A percentile compares a stretch with the other conserved stretches of the same genome.
phyloP scores from a whole-genome alignment of 2,797 vertebrate species.

The Gephyroberyx darwinii region DNA sequence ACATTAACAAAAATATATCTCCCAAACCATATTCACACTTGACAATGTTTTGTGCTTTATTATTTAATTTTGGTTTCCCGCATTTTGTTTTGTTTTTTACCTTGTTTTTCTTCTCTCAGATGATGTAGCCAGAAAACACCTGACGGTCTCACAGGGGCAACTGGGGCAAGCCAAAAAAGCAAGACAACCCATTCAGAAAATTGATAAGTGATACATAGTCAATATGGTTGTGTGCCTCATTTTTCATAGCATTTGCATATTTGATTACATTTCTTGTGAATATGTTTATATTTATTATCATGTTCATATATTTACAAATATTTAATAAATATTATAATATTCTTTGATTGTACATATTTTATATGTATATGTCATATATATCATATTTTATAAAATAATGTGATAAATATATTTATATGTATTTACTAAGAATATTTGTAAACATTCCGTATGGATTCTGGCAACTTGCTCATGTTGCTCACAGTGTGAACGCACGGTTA shows the following conservation, averaged over 20 bases:
- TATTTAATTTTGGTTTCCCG: conserved; percentile 1
- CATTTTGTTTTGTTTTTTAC: conserved; percentile 1
- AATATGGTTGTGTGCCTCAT: background rate
- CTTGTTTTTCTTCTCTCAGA: conserved; percentile 12
- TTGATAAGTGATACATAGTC: no score
- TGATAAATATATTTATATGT: no score
- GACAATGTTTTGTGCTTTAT: conserved; percentile 31
- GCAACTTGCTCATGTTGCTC: no score
- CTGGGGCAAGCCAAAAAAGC: conserved; percentile 1
- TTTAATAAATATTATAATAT: no score
- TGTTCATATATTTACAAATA: no score
- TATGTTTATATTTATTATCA: background rate
- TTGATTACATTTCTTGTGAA: background rate
- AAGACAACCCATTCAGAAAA: conserved; percentile 11
- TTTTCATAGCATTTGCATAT: conserved; percentile 5
- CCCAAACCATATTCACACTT: conserved; percentile 10
- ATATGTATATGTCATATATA: no score
- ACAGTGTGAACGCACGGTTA: no score
- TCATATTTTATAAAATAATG: no score
- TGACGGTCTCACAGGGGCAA: background rate
- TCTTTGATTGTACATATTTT: no score
- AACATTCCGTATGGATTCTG: no score
- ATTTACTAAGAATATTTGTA: no score
- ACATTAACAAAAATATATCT: conserved; percentile 31
- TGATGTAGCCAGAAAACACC: conserved; percentile 18